Evolutionary conservation across 2,888 invertebrate genomes (phyloP).

Genomic region (Ectemnius lituratus): DNA sequence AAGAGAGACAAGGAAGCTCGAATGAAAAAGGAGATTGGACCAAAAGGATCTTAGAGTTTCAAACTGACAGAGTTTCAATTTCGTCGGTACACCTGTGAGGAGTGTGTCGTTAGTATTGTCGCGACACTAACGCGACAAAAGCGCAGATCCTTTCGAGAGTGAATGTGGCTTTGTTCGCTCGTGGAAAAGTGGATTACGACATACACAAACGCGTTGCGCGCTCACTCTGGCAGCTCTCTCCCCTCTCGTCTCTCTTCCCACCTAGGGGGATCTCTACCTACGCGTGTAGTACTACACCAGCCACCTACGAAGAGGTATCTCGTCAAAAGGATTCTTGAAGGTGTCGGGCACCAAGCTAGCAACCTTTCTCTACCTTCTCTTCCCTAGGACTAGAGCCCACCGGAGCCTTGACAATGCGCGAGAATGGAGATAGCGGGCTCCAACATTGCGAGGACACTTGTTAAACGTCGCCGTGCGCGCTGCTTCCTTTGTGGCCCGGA

Average conservation of each 20-base stretch:
- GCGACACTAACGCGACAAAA: background rate
- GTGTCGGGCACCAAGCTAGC: constrained; percentile 38
- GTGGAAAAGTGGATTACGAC: constrained; percentile 44
- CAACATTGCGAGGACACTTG: constrained; percentile 64
- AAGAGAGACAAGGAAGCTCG: background rate
- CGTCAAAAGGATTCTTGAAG: constrained; percentile 28
- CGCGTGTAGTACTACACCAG: constrained; percentile 20
- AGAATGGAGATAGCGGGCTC: constrained; percentile 51
- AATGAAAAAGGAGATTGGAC: background rate
- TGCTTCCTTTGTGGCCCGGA: constrained; percentile 57
- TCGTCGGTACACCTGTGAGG: constrained; percentile 19
- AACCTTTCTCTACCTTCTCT: background rate
- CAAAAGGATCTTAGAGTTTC: background rate
- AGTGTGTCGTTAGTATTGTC: constrained; percentile 14
- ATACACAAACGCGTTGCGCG: background rate
- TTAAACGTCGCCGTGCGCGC: constrained; percentile 56
- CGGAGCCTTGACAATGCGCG: constrained; percentile 61
- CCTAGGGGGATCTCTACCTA: constrained; percentile 28
- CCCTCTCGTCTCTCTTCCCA: constrained; percentile 13
- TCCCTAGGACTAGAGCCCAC: constrained; percentile 49
- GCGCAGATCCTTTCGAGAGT: background rate
- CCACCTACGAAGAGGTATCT: constrained; percentile 40
- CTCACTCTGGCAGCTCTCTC: constrained; percentile 10
- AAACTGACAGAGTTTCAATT: constrained; percentile 28
- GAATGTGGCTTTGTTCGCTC: constrained; percentile 11